Base-by-base conservation (phyloP, 2,888 invertebrate species). In the Julus scandinavius region DNA sequence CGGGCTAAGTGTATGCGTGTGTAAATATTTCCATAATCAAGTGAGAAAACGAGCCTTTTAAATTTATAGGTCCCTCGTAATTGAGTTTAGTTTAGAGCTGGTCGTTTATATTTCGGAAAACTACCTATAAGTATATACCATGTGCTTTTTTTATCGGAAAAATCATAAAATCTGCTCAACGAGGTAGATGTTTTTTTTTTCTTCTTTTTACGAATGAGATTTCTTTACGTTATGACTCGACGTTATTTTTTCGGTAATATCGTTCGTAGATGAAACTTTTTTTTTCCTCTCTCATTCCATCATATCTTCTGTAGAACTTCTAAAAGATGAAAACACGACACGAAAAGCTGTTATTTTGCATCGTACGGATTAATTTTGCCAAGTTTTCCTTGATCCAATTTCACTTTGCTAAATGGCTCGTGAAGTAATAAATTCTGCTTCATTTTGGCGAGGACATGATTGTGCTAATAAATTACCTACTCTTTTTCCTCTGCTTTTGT, bases 371-470 rank as follows among this genome's bases (percentile, higher is more conserved):
- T 87, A 87, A 87, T 88, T 88, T 88, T 40, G 45, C 87, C 45
- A 29, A 85, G 50, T 20, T 45, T 80, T 88, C 29, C 80, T 41
- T n/a, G 20, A 85, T 88, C 88, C 88, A 85, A 88, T 88, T 88
- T 80, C 88, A 85, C 88, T 84, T 85, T 85, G 85, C 85, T 88
- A 88, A 88, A 88, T 88, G 88, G 88, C 88, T 88, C 88, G 88
- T 88, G 85, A 88, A 41, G 85, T 88, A 9, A 88, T 88, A 88
- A 88, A 88, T 88, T 88, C 45, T 85, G 40, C 38, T 41, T 85
- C 50, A 45, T 84, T 85, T 88, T 88, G 40, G 45, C 85, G 88
- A 80, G 87, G 87, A 72, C 87, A 45, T 80, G 72, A 87, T 87
- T 87, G 87, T 87, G 45, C 87, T 80, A 80, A 87, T 87, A 87